A percentile compares a stretch with the other conserved stretches of the same genome.
Evolutionary conservation across 2,113 vertebrate genomes (phyloP).

Genomic region (Lepisosteus osseus): DNA sequence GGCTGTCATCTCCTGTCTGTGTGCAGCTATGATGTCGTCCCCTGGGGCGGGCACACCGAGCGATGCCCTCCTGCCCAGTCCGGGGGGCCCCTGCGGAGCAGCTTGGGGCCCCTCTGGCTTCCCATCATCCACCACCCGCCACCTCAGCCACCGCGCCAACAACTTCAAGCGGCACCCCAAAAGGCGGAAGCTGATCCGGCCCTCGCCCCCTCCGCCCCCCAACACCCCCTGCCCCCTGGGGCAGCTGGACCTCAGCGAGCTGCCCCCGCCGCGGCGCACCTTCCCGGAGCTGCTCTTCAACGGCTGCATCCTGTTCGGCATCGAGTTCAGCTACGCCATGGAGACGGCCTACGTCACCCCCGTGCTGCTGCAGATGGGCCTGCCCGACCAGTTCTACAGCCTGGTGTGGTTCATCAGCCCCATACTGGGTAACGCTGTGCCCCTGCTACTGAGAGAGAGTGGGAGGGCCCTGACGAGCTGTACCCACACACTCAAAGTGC

Average conservation of each 20-base stretch:
- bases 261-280: conserved; percentile 85
- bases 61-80: conserved; percentile 71
- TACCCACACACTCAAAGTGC: too few species aligned
- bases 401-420: conserved; percentile 98
- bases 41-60: conserved; percentile 69
- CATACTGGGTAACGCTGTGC: conserved; percentile 76
- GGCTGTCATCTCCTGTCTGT: too few species aligned
- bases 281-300: conserved; percentile 89
- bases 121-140: conserved; percentile 71
- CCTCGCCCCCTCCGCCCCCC: conserved; percentile 87
- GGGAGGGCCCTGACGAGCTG: neutral
- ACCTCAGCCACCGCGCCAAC: conserved; percentile 94
- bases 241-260: conserved; percentile 78
- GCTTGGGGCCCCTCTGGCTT: conserved; percentile 78
- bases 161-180: conserved; percentile 96
- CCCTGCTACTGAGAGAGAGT: conserved; percentile 7
- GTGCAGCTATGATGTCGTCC: conserved; percentile 67
- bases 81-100: conserved; percentile 69
- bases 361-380: conserved; percentile 90
- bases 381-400: conserved; percentile 93
- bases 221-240: conserved; percentile 90
- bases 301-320: conserved; percentile 89
- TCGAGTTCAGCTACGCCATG: conserved; percentile 98
- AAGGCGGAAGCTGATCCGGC: conserved; percentile 80
- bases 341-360: conserved; percentile 96